These are phyloP conservation scores for Polydrusus pterygomalis DNA, from an alignment of 2,888 invertebrate species.

Conservation along the genomic window DNA sequence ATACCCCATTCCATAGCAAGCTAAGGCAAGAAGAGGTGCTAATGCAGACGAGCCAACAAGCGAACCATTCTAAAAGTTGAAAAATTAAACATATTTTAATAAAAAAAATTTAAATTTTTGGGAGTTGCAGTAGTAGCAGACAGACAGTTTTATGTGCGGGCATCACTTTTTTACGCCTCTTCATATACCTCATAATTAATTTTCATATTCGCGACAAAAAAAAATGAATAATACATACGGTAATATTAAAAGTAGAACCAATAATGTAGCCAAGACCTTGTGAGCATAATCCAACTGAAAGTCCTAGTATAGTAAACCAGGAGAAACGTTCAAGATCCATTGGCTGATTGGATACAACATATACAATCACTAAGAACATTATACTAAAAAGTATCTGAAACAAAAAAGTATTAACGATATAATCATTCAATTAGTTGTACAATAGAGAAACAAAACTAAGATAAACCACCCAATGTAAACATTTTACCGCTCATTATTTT, in stretches of 20 bases:
- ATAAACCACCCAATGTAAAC: no score
- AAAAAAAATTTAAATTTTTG: no score
- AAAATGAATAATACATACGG: conserved; percentile 76
- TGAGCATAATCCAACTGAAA: conserved; percentile 79
- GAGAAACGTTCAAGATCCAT: conserved; percentile 77
- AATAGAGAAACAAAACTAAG: no score
- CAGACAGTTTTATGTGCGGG: no score
- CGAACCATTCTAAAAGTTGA: conserved; percentile 76
- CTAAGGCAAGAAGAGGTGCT: conserved; percentile 76
- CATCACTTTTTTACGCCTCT: no score
- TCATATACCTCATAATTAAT: no score
- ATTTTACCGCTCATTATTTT: no score
- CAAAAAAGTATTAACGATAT: no score
- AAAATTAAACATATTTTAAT: not conserved
- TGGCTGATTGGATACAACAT: conserved; percentile 80
- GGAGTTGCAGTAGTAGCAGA: no score
- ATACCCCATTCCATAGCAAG: conserved; percentile 80
- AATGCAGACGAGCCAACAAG: conserved; percentile 76
- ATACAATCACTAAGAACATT: conserved; percentile 74
- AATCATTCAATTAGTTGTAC: no score
- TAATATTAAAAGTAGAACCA: conserved; percentile 77
- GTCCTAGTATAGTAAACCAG: conserved; percentile 76
- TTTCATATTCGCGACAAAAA: no score
- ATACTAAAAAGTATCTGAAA: conserved; percentile 72
- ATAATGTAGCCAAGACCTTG: conserved; percentile 84